Conservation (phyloP, 92 coral and sea anemone species). For the Chrysogorgia sp. region DNA sequence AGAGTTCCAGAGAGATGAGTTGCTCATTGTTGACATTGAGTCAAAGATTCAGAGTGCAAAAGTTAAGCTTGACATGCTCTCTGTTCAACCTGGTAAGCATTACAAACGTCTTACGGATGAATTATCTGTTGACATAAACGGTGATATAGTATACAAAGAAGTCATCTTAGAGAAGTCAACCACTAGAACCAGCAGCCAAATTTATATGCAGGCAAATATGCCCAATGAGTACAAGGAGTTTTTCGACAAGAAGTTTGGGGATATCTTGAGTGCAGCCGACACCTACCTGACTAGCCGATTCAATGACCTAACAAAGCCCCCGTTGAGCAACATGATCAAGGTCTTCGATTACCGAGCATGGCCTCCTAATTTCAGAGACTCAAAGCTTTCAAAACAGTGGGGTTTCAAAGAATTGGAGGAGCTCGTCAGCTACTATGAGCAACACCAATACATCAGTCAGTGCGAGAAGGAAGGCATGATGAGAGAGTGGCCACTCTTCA, state of each 20-base stretch:
- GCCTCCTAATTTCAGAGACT: background rate
- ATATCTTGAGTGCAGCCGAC: background rate
- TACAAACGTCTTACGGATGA: slow-evolving; percentile 8
- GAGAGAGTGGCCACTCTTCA: background rate
- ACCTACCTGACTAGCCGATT: background rate
- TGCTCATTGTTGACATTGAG: slow-evolving; percentile 1
- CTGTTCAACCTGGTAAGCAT: slow-evolving; percentile 7
- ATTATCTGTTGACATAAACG: background rate
- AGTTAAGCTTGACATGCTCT: slow-evolving; percentile 14
- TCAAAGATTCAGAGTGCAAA: slow-evolving; percentile 8
- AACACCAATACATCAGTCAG: background rate
- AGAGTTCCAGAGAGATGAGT: slow-evolving; percentile 3
- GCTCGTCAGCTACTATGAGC: background rate
- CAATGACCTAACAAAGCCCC: background rate
- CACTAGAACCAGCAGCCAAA: background rate
- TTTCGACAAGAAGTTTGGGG: background rate
- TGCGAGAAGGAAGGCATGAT: background rate
- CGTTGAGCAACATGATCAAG: background rate
- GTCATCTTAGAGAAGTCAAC: background rate
- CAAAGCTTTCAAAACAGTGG: background rate
- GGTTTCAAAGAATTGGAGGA: background rate
- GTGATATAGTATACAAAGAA: background rate
- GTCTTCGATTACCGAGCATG: background rate
- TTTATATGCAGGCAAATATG: no score
- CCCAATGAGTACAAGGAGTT: slow-evolving; percentile 1